Conservation (phyloP, 2,797 vertebrate genomes). For the Oreonectes daqikongensis region DNA sequence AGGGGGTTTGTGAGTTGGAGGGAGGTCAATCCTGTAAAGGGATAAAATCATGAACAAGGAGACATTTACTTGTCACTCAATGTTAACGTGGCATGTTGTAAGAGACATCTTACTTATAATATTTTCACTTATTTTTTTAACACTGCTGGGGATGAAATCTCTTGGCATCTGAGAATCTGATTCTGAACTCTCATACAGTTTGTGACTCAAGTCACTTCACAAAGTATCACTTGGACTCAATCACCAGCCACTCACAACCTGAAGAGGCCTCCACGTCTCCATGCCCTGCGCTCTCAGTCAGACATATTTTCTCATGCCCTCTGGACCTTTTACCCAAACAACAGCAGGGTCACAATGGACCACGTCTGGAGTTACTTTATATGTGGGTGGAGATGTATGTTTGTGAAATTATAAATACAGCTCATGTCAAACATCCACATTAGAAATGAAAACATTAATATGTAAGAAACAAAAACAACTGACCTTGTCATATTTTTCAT, state of each 20-base stretch:
- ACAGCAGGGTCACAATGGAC: slow-evolving; percentile 27
- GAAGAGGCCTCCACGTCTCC: slow-evolving; percentile 26
- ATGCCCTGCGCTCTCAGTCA: slow-evolving; percentile 10
- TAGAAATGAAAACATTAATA: background rate
- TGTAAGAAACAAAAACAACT: background rate
- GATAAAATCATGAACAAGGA: slow-evolving; percentile 1
- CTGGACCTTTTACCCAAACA: slow-evolving; percentile 51
- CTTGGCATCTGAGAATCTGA: no score
- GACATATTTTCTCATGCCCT: slow-evolving; percentile 50
- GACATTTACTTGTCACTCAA: background rate
- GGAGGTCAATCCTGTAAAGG: slow-evolving; percentile 78
- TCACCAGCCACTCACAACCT: slow-evolving; percentile 1
- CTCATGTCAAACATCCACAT: slow-evolving; percentile 27
- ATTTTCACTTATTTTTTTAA: no score
- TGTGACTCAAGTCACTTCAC: slow-evolving; percentile 12
- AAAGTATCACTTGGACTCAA: slow-evolving; percentile 21
- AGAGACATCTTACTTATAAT: no score
- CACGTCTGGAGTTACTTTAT: slow-evolving; percentile 12
- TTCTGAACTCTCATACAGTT: background rate
- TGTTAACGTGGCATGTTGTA: background rate
- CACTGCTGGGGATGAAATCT: no score
- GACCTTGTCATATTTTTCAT: background rate
- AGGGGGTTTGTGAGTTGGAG: slow-evolving; percentile 80
- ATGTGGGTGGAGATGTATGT: slow-evolving; percentile 25
- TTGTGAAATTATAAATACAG: slow-evolving; percentile 29